Conservation (phyloP, 2,113 vertebrate genomes). For the Hemicordylus capensis region DNA sequence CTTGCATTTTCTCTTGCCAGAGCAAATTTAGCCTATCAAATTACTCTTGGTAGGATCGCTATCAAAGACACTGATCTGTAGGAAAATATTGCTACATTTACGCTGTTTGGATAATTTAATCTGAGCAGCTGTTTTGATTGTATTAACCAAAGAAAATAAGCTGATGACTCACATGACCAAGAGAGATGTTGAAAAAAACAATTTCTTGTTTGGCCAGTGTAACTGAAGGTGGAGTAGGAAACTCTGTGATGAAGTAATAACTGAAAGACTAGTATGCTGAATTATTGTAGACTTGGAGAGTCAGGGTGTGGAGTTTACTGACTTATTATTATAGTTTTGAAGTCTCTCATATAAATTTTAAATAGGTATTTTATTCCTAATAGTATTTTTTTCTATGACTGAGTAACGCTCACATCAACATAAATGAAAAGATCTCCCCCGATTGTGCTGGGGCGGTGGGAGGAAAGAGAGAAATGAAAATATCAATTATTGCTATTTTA, state of each 20-base stretch:
- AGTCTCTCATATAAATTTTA: neutral
- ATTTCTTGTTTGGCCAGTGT: neutral
- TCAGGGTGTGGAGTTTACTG: neutral
- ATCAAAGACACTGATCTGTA: neutral
- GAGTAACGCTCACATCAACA: neutral
- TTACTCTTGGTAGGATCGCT: neutral
- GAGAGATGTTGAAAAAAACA: neutral
- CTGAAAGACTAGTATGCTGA: neutral
- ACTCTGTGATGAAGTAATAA: neutral
- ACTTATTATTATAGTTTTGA: neutral
- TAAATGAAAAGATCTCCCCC: neutral
- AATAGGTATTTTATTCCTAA: neutral
- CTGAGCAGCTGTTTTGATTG: slow-evolving; percentile 26
- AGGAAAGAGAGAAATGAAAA: slow-evolving; percentile 8
- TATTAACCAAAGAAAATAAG: slow-evolving; percentile 7
- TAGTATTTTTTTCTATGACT: neutral
- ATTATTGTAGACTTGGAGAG: neutral
- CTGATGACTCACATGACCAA: slow-evolving; percentile 14
- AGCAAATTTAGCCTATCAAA: neutral
- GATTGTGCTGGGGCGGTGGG: neutral
- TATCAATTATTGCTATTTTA: slow-evolving; percentile 8
- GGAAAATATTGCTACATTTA: neutral
- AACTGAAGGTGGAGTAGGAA: slow-evolving; percentile 27
- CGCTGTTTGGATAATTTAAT: neutral
- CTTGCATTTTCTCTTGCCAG: neutral